phyloP scores from a whole-genome alignment of 2,888 invertebrate species.

The Mystacides longicornis region DNA sequence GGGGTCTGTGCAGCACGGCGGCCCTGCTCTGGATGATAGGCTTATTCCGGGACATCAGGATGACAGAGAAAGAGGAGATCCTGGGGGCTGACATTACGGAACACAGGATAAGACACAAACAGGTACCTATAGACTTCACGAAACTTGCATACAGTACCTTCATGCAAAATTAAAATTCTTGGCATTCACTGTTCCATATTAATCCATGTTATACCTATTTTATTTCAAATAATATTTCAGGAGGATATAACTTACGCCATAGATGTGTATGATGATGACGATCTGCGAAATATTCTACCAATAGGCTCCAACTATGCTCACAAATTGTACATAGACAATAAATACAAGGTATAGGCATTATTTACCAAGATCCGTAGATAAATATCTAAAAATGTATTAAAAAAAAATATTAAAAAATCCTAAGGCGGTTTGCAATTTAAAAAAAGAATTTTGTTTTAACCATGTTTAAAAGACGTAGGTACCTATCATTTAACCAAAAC shows the following conservation, averaged over 20 bases:
- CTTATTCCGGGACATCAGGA: slow-evolving; percentile 71
- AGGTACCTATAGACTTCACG: too few relatives aligned
- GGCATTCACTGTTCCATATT: background rate
- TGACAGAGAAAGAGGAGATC: slow-evolving; percentile 78
- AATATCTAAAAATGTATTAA: background rate
- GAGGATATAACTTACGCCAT: slow-evolving; percentile 14
- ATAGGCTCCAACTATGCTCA: slow-evolving; percentile 23
- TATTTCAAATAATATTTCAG: slow-evolving; percentile 6
- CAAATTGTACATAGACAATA: slow-evolving; percentile 12
- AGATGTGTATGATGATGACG: slow-evolving; percentile 12
- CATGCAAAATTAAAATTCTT: background rate
- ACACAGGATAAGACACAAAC: slow-evolving; percentile 65
- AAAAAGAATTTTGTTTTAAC: too few relatives aligned
- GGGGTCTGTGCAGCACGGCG: slow-evolving; percentile 70
- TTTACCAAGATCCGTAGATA: background rate
- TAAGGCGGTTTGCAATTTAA: too few relatives aligned
- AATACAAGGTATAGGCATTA: slow-evolving; percentile 14
- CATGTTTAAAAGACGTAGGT: too few relatives aligned
- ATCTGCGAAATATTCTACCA: slow-evolving; percentile 13
- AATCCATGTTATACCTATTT: background rate
- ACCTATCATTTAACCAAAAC: too few relatives aligned
- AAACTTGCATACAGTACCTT: too few relatives aligned
- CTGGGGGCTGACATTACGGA: slow-evolving; percentile 86
- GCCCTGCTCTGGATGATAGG: slow-evolving; percentile 71
- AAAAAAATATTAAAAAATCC: too few relatives aligned